Percentiles rank a stretch among this genome's conserved stretches.
Evolutionary conservation across 2,113 vertebrate species (phyloP).

Genomic region (Gambusia holbrooki): DNA sequence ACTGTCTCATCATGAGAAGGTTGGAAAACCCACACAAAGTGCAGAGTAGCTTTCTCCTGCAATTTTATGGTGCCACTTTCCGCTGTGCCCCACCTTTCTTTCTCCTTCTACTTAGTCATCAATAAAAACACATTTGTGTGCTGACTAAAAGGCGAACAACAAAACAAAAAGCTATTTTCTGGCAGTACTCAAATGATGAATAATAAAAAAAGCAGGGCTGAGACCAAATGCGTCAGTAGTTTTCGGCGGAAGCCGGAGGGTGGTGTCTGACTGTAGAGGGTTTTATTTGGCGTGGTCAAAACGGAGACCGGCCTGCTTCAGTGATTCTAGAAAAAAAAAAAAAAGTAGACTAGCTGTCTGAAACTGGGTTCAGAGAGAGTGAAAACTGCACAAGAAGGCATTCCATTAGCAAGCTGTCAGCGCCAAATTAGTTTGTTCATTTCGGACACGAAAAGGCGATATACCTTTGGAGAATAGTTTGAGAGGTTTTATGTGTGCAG

Average conservation of each 20-base stretch:
- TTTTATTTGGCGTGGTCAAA: conserved; percentile 45
- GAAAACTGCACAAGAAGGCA: conserved; percentile 38
- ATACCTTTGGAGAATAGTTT: conserved; percentile 41
- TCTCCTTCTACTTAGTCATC: conserved; percentile 68
- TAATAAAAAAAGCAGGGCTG: conserved; percentile 42
- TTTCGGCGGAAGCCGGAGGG: conserved; percentile 17
- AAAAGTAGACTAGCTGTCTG: conserved; percentile 30
- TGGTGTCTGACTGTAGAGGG: conserved; percentile 3
- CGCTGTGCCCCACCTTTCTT: conserved; percentile 25
- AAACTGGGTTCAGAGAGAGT: conserved; percentile 15
- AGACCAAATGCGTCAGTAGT: conserved; percentile 15
- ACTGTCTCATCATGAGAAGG: conserved; percentile 56
- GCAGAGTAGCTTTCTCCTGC: conserved; percentile 45
- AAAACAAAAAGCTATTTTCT: conserved; percentile 62
- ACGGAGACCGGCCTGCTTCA: conserved; percentile 33
- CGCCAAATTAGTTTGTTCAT: conserved; percentile 59
- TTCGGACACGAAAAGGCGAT: conserved; percentile 53
- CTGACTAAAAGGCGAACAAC: conserved; percentile 47
- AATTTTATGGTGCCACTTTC: conserved; percentile 34
- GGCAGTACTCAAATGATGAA: conserved; percentile 55
- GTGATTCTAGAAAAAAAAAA: conserved; percentile 27
- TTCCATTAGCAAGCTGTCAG: conserved; percentile 49
- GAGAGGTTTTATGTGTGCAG: conserved; percentile 15
- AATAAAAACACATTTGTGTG: conserved; percentile 66
- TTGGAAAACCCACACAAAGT: conserved; percentile 62